Percentiles rank a stretch among this genome's conserved stretches.
These are phyloP conservation scores for Actinia equina DNA, from an alignment of 64 coral and sea anemone genomes.

Conservation along the genomic window DNA sequence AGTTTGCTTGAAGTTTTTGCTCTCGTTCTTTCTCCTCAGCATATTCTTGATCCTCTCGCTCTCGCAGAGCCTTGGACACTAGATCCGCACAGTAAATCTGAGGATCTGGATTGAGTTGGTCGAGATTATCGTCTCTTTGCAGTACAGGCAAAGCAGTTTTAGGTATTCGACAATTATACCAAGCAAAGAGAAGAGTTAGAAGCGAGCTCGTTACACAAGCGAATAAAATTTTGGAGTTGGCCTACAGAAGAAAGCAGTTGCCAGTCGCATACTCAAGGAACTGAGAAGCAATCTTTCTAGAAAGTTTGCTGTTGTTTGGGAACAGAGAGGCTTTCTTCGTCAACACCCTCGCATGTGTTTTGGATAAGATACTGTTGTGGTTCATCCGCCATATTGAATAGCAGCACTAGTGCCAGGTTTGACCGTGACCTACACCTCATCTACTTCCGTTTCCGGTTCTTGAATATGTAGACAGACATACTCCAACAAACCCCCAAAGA, in stretches of 20 bases:
- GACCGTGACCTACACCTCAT: background rate
- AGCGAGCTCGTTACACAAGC: conserved; percentile 24
- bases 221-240: conserved; percentile 5
- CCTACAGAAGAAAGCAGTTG: background rate
- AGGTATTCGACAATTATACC: conserved; percentile 2
- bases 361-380: conserved; percentile 3
- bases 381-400: conserved; percentile 22
- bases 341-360: conserved; percentile 5
- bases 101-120: conserved; percentile 9
- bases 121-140: background rate
- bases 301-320: background rate
- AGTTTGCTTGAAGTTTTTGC: conserved; percentile 8
- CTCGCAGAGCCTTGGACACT: conserved; percentile 5
- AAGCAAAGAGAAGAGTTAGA: background rate
- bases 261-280: background rate
- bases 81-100: conserved; percentile 31
- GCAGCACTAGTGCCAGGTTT: background rate
- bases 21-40: conserved; percentile 10
- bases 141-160: background rate
- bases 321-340: background rate
- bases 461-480: background rate
- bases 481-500: too few relatives aligned
- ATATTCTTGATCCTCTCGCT: conserved; percentile 26
- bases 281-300: background rate
- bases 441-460: conserved; percentile 1